These are phyloP conservation scores for Anabas testudineus DNA, from an alignment of 2,797 vertebrate species.

Conservation along the genomic window DNA sequence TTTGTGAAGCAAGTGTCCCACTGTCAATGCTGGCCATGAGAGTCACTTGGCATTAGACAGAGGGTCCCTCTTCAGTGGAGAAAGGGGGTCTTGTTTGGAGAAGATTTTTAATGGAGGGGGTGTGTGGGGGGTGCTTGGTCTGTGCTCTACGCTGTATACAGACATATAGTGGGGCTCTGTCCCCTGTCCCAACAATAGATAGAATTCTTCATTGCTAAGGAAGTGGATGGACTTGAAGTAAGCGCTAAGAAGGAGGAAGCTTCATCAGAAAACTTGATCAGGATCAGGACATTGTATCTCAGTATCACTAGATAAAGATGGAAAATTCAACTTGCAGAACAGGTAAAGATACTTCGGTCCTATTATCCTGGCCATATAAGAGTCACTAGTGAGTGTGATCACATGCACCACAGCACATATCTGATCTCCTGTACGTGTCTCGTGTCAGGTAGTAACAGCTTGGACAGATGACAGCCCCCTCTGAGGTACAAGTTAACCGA, in stretches of 20 bases:
- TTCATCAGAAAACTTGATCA: slow-evolving; percentile 14
- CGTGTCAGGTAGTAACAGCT: slow-evolving; percentile 23
- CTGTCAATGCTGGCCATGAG: slow-evolving; percentile 94
- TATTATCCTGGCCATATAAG: neutral
- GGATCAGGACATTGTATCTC: neutral
- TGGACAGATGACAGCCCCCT: slow-evolving; percentile 29
- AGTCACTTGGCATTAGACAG: slow-evolving; percentile 94
- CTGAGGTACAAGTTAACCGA: slow-evolving; percentile 5
- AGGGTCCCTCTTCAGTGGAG: slow-evolving; percentile 96
- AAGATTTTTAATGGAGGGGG: slow-evolving; percentile 88
- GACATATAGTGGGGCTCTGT: slow-evolving; percentile 93
- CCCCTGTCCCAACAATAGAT: slow-evolving; percentile 84
- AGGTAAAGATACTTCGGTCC: neutral
- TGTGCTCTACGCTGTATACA: slow-evolving; percentile 69
- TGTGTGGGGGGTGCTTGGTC: slow-evolving; percentile 71
- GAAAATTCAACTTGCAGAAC: neutral
- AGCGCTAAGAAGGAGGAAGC: slow-evolving; percentile 20
- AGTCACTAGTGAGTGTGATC: neutral
- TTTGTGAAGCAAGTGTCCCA: slow-evolving; percentile 93
- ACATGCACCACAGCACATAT: slow-evolving; percentile 7
- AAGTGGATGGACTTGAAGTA: slow-evolving; percentile 29
- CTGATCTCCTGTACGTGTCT: neutral
- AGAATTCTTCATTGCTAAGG: slow-evolving; percentile 85
- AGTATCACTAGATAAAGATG: neutral
- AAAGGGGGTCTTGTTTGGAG: slow-evolving; percentile 95